phyloP scores from a whole-genome alignment of 2,113 vertebrate species.

The Piprites chloris region DNA sequence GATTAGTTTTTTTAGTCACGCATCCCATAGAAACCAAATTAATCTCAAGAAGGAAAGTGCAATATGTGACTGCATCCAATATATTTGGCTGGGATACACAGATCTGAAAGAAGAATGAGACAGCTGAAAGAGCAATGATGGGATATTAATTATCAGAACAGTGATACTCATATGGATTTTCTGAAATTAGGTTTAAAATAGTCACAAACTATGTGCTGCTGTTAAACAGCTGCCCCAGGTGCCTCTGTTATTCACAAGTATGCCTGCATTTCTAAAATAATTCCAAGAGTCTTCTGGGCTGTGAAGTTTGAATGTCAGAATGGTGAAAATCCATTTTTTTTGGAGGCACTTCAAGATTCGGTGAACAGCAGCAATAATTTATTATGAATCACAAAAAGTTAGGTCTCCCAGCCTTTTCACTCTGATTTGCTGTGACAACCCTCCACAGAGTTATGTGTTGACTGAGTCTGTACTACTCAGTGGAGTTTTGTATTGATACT shows the following conservation, averaged over 20 bases:
- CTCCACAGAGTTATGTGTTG: background rate
- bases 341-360: background rate
- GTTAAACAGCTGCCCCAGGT: background rate
- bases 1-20: background rate
- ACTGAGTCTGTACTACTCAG: background rate
- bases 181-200: background rate
- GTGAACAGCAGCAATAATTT: background rate
- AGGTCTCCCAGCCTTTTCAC: background rate
- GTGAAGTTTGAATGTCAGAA: background rate
- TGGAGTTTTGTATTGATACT: background rate
- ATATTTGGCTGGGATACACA: background rate
- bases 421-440: background rate
- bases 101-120: background rate
- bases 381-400: background rate
- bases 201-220: background rate
- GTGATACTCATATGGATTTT: background rate
- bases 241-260: background rate
- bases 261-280: background rate
- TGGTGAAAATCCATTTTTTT: background rate
- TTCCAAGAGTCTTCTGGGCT: background rate
- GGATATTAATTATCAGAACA: background rate
- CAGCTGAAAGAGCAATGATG: background rate
- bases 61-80: background rate
- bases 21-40: background rate
- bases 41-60: background rate